Evolutionary conservation across 1,140 invertebrate genomes (phyloP).

Genomic region (Anagrus nilaparvatae): DNA sequence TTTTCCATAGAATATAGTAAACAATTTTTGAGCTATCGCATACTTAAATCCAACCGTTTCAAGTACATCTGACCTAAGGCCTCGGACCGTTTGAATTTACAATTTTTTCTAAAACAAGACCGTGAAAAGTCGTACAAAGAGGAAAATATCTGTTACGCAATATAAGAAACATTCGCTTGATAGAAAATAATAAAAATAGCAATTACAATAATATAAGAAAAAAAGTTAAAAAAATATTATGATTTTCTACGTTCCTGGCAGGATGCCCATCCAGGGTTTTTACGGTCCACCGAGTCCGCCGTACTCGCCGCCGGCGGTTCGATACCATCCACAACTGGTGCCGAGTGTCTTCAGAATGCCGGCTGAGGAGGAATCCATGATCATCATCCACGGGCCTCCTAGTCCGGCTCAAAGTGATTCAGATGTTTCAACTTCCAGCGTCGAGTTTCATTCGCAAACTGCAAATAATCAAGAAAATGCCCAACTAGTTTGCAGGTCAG

Average conservation of each 20-base stretch:
- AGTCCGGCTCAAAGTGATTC: conserved; percentile 41
- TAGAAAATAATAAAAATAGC: too few species aligned
- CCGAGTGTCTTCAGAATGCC: conserved; percentile 14
- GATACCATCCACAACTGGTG: conserved; percentile 23
- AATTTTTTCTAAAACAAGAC: too few species aligned
- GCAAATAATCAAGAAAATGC: conserved; percentile 26
- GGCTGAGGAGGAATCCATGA: background rate
- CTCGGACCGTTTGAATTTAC: conserved; percentile 41
- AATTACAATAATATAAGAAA: too few species aligned
- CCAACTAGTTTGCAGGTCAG: conserved; percentile 38
- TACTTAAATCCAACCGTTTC: conserved; percentile 43
- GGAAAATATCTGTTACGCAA: too few species aligned
- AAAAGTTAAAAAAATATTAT: conserved; percentile 21
- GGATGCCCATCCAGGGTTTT: conserved; percentile 21
- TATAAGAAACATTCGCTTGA: too few species aligned
- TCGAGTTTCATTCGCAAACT: conserved; percentile 24
- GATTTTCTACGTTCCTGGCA: conserved; percentile 43
- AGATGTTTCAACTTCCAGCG: conserved; percentile 38
- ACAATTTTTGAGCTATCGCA: conserved; percentile 42
- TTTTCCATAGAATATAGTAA: conserved; percentile 44
- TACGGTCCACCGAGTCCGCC: conserved; percentile 15
- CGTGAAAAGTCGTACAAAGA: too few species aligned
- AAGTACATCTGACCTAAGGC: conserved; percentile 44
- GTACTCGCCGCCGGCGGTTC: conserved; percentile 30
- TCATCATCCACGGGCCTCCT: conserved; percentile 29